phyloP scores from a whole-genome alignment of 2,888 invertebrate genomes.

The Cryptocheilus praepositus region DNA sequence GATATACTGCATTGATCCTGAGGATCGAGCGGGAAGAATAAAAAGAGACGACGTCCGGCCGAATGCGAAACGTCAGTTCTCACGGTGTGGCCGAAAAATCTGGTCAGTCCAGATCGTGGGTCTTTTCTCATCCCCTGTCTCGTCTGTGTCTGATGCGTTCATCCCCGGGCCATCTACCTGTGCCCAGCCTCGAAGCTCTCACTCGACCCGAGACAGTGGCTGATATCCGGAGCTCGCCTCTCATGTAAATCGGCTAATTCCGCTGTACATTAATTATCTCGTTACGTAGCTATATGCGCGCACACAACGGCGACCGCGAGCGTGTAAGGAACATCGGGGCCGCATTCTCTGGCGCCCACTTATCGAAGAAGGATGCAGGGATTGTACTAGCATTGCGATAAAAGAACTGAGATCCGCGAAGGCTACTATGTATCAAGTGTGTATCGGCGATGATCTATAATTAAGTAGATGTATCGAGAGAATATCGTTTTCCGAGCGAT shows the following conservation, averaged over 20 bases:
- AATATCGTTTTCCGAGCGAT: too few relatives aligned
- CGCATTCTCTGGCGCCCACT: conserved; percentile 57
- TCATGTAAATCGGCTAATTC: conserved; percentile 71
- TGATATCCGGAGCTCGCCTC: conserved; percentile 40
- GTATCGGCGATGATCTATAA: too few relatives aligned
- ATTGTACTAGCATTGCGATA: not conserved
- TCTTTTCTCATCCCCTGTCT: conserved; percentile 7
- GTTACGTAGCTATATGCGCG: conserved; percentile 55
- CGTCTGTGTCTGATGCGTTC: conserved; percentile 41
- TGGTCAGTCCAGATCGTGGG: conserved; percentile 9
- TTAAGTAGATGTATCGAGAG: too few relatives aligned
- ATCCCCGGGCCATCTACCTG: conserved; percentile 22
- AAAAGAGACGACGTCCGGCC: not conserved
- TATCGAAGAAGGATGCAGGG: conserved; percentile 35
- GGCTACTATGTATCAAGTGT: too few relatives aligned
- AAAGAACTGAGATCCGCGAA: too few relatives aligned
- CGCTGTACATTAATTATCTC: conserved; percentile 70
- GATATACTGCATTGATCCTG: too few relatives aligned
- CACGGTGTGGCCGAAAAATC: conserved; percentile 57
- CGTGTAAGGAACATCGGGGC: conserved; percentile 17
- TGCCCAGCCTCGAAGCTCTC: too few relatives aligned
- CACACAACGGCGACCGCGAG: conserved; percentile 1
- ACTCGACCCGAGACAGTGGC: not conserved
- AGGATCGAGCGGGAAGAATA: too few relatives aligned
- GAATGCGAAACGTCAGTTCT: conserved; percentile 61